Conservation (phyloP, 2,797 vertebrate species). For the Chaenodraco wilsoni region DNA sequence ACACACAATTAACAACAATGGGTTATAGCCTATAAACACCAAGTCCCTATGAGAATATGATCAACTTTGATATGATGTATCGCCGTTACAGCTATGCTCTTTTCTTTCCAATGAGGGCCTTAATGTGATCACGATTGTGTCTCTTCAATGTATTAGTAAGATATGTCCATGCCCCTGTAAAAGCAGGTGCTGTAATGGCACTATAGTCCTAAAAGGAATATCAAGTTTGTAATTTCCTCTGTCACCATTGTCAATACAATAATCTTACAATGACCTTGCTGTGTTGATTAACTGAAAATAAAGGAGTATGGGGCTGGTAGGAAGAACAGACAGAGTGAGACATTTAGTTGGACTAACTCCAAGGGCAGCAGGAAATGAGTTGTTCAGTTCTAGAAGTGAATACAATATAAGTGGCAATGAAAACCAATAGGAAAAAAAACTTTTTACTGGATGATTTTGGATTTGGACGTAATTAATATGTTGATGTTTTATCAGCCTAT, state of each 20-base stretch:
- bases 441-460: not conserved
- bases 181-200: not conserved
- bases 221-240: slow-evolving; percentile 8
- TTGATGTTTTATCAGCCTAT: not conserved
- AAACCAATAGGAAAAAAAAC: not conserved
- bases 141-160: not conserved
- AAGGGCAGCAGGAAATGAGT: slow-evolving; percentile 17
- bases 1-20: not conserved
- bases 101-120: not conserved
- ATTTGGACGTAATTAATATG: not conserved
- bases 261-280: not conserved
- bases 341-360: slow-evolving; percentile 2
- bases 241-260: not conserved
- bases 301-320: slow-evolving; percentile 6
- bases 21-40: not conserved
- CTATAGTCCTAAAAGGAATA: not conserved
- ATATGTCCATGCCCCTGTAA: not conserved
- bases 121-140: not conserved
- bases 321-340: not conserved
- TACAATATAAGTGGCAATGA: not conserved
- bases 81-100: not conserved
- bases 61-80: not conserved
- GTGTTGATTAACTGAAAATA: slow-evolving; percentile 15
- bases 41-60: not conserved
- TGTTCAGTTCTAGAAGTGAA: not conserved